Base-by-base conservation (phyloP, 2,888 invertebrate genomes). In the Phaonia tiefii region DNA sequence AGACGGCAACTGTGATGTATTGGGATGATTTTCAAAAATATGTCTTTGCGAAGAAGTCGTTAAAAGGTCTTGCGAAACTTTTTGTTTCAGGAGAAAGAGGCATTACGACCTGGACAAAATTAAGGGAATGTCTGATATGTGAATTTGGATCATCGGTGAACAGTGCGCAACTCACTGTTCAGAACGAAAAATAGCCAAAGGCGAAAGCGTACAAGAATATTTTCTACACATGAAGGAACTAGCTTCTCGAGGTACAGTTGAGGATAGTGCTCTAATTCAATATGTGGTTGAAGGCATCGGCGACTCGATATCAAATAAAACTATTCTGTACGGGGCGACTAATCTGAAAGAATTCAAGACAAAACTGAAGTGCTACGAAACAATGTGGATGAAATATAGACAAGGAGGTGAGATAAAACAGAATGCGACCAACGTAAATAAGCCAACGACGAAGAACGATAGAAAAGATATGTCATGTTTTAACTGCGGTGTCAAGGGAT, bases 251-350 rank as follows among this genome's bases (percentile, higher is more conserved):
- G 89, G 85, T 0, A 83, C 83, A 2, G 83, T 90, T 26, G 89
- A 90, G 82, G 85, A 86, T 37, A 86, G 81, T 65, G 85, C 85
- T 2, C 51, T 89, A 5, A 89, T 89, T 3, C 88, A 89, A 60
- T 91, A 89, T 78, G 85, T 90, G 0, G 89, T 90, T 2, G 89
- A 90, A 79, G 89, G 88, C 0, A 88, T 91, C 10, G 69, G 73
- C 0, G 88, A 88, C 44, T 15, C 25, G 1, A 69, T 69, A 3
- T 7, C 22, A n/a, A 83, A 84, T 26, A 83, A 83, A 70, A 37
- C 58, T 1, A 69, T 83, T 67, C 44, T 80, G 0, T 83, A 83
- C 44, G 82, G 83, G 1, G 80, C 83, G 8, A 69, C 49, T 8
- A 54, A 79, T 65, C 10, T 79, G 0, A 76, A 31, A 5, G 79